These are phyloP conservation scores for Synodontis membranacea DNA, from an alignment of 2,113 vertebrate species.

Conservation along the genomic window DNA sequence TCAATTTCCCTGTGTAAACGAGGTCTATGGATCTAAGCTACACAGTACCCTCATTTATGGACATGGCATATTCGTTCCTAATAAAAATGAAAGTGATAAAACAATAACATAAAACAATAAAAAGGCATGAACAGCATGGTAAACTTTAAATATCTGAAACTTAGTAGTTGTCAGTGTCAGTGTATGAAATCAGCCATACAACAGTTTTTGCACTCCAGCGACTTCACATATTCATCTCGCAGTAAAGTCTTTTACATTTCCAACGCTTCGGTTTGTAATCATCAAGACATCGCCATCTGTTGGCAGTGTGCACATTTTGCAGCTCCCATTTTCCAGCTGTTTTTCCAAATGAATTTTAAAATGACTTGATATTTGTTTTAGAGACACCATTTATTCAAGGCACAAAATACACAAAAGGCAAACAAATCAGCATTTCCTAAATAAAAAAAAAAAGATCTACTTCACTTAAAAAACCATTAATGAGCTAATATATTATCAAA, in stretches of 20 bases:
- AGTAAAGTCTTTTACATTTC: not conserved
- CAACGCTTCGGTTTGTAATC: too few relatives aligned
- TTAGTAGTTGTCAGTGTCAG: not conserved
- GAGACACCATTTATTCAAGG: constrained; percentile 16
- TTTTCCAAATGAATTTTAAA: not conserved
- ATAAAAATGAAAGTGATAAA: constrained; percentile 31
- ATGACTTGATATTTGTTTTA: not conserved
- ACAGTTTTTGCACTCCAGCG: not conserved
- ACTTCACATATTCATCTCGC: not conserved
- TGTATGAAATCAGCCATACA: not conserved
- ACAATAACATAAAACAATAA: constrained; percentile 28
- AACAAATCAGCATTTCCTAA: not conserved
- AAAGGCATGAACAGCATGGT: not conserved
- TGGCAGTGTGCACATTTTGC: not conserved
- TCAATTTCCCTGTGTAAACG: not conserved
- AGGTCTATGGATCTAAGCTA: not conserved
- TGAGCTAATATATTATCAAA: not conserved
- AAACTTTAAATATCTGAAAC: not conserved
- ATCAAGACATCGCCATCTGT: not conserved
- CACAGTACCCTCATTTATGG: not conserved
- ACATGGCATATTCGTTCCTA: not conserved
- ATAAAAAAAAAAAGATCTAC: not conserved
- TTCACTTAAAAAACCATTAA: not conserved
- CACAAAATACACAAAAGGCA: constrained; percentile 12
- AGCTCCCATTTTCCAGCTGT: not conserved